Evolutionary conservation across 2,113 vertebrate species (phyloP).

Genomic region (Alaudala cheleensis): DNA sequence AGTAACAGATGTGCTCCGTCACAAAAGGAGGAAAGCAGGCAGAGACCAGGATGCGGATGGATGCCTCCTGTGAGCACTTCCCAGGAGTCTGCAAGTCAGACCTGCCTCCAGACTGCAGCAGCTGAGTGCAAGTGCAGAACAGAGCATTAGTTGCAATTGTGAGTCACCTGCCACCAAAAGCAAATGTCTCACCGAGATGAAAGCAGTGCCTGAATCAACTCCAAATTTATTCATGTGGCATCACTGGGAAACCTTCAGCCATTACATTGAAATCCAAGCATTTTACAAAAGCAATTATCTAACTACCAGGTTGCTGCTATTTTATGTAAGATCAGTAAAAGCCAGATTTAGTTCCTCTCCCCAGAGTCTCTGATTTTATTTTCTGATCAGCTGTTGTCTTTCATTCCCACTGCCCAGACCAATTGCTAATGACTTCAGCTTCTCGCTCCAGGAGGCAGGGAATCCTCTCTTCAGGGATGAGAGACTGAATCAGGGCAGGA

Average conservation of each 20-base stretch:
- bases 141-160: neutral
- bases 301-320: neutral
- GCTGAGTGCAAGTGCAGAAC: neutral
- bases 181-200: fast-evolving
- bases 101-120: neutral
- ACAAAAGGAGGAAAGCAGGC: neutral
- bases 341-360: neutral
- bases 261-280: neutral
- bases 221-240: neutral
- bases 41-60: neutral
- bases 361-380: neutral
- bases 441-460: neutral
- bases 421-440: neutral
- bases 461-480: neutral
- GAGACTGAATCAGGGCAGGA: neutral
- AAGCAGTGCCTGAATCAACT: neutral
- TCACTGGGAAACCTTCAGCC: neutral
- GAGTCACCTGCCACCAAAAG: neutral
- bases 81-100: neutral
- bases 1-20: neutral
- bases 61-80: neutral
- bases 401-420: neutral
- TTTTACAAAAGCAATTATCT: neutral
- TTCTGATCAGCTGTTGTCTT: neutral
- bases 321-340: neutral